phyloP scores from a whole-genome alignment of 2,113 vertebrate species.

The Cyprichromis sp. region DNA sequence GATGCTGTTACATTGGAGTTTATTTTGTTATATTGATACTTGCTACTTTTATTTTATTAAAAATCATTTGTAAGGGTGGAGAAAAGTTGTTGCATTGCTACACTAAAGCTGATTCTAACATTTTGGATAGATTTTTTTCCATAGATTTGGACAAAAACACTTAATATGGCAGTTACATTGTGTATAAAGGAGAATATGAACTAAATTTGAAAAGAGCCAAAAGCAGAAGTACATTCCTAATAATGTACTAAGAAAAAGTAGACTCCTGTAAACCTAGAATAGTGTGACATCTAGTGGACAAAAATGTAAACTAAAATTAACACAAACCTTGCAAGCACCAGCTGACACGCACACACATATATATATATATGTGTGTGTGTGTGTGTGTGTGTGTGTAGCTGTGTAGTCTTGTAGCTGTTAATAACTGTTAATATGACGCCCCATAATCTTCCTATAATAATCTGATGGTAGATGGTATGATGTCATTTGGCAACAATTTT shows the following conservation, averaged over 20 bases:
- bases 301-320: neutral
- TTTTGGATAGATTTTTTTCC: neutral
- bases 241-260: neutral
- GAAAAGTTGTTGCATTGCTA: neutral
- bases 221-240: neutral
- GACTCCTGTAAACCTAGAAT: neutral
- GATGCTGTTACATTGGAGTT: neutral
- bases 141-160: too few species aligned
- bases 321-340: neutral
- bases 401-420: neutral
- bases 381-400: neutral
- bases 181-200: neutral
- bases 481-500: neutral
- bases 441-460: neutral
- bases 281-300: neutral
- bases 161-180: neutral
- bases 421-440: neutral
- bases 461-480: neutral
- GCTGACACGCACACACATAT: neutral
- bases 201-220: neutral
- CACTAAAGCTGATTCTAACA: neutral
- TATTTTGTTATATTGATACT: neutral
- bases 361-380: fast-evolving
- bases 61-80: neutral
- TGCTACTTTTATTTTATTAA: neutral